Conservation (phyloP, 2,797 vertebrate genomes). For the Pachyuromys duprasi region DNA sequence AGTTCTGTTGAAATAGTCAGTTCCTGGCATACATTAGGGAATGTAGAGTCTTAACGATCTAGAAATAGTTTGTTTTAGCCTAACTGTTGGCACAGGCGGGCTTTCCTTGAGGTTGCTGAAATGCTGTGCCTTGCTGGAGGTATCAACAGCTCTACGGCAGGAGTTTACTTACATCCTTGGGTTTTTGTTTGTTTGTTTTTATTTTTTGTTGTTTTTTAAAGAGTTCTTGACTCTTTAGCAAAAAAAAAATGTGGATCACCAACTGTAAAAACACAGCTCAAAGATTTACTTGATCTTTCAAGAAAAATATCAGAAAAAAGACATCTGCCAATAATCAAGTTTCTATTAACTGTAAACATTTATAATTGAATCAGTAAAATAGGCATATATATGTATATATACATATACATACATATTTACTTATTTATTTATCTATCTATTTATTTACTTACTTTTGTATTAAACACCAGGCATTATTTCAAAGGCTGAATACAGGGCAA, state of each 20-base stretch:
- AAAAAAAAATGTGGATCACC: not conserved
- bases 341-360: not conserved
- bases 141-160: not conserved
- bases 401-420: no score
- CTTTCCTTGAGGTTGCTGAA: constrained; percentile 36
- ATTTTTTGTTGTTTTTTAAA: not conserved
- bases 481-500: not conserved
- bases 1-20: constrained; percentile 30
- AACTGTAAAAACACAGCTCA: not conserved
- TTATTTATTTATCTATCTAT: not conserved
- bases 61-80: not conserved
- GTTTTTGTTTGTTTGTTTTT: not conserved
- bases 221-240: not conserved
- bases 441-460: not conserved
- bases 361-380: not conserved
- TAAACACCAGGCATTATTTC: not conserved
- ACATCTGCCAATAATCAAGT: not conserved
- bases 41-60: constrained; percentile 27
- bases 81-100: constrained; percentile 1
- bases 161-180: not conserved
- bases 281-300: not conserved
- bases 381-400: not conserved
- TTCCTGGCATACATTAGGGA: not conserved
- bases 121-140: not conserved
- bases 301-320: not conserved